Evolutionary conservation across 2,888 invertebrate genomes (phyloP), one percentile per base, ranked within the genome.

Genomic region (Eupithecia centaureata): DNA sequence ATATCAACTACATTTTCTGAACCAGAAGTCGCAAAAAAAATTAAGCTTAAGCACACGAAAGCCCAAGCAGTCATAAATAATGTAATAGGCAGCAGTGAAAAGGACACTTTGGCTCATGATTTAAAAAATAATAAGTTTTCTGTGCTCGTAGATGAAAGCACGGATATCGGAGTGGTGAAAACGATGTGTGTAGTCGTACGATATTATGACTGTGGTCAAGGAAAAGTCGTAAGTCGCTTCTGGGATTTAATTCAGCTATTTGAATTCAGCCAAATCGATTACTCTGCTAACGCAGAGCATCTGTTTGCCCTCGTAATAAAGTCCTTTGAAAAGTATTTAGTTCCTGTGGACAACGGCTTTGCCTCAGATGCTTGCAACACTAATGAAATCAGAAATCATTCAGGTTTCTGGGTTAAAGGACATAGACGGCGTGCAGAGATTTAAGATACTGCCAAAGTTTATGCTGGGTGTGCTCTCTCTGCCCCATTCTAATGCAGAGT

Each of bases 311-410:
- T 33, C 0, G 58, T 66, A 12, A 58, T 58, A 25, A 7, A 66
- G 8, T 66, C 66, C 0, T 66, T 61, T 35, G 52, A 57, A 51
- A 25, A 61, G 7, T n/a, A 35, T 61, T 8, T 0, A 2, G 33
- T 56, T 28, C 30, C 56, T 30, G 30, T 63, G 13, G 42, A 65
- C 3, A 71, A 74, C 58, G 68, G 73, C 5, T 74, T 74, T 52
- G 74, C 61, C 5, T 73, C 73, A 0, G 76, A 76, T 33, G 73
- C 71, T 7, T 70, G 68, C 27, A 76, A 73, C 35, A 63, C 63
- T 1, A 76, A n/a, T n/a, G n/a, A n/a, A n/a, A n/a, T n/a, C n/a
- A n/a, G n/a, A n/a, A n/a, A n/a, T n/a, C n/a, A n/a, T n/a, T n/a
- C n/a, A n/a, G n/a, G n/a, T n/a, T n/a, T n/a, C n/a, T n/a, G n/a